Base-by-base conservation (phyloP, 2,888 invertebrate species). In the Dryococelus australis region DNA sequence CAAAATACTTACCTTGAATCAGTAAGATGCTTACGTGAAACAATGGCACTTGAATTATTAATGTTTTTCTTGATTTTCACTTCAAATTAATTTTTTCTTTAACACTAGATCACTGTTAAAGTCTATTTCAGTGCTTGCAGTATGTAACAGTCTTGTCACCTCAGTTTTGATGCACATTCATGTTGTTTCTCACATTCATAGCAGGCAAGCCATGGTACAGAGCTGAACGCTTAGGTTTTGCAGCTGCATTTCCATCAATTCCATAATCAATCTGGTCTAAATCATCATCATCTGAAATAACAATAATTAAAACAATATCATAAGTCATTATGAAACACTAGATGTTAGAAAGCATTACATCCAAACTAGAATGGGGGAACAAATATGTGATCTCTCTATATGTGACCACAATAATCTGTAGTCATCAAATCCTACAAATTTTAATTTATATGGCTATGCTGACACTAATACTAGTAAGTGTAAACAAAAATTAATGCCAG, bases 261-360 rank as follows among this genome's bases (percentile, higher is more conserved):
- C 88, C 89, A 81, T 89, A 89, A 51, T 89, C 89, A 78, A 89
- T 88, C 87, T 89, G 89, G 86, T 89, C 89, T 24, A 89, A 93
- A 89, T 94, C 94, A 88, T 93, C 93, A 91, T 94, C 94, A 91
- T 93, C 93, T 94, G 90, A 53, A 91, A 85, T n/a, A 47, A 85
- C 51, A 51, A 43, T 47, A 84, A 87, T 47, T 81, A 1, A 47
- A 88, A 24, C 12, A 81, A 24, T 26, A 84, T 84, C 20, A 28
- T 65, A 27, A 87, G 12, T n/a, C 24, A 26, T 87, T 84, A n/a
- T 65, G n/a, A 65, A 65, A 65, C 35, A 1, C 35, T 3, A 35
- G 35, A 35, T 35, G 4, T 35, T 35, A 35, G 35, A 35, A 35
- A 35, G 35, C 35, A 35, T 35, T 1, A 35, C 35, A 35, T 35